A percentile compares a stretch with the other conserved stretches of the same genome.
phyloP scores from a whole-genome alignment of 2,888 invertebrate genomes.

The Embidobia sp. region DNA sequence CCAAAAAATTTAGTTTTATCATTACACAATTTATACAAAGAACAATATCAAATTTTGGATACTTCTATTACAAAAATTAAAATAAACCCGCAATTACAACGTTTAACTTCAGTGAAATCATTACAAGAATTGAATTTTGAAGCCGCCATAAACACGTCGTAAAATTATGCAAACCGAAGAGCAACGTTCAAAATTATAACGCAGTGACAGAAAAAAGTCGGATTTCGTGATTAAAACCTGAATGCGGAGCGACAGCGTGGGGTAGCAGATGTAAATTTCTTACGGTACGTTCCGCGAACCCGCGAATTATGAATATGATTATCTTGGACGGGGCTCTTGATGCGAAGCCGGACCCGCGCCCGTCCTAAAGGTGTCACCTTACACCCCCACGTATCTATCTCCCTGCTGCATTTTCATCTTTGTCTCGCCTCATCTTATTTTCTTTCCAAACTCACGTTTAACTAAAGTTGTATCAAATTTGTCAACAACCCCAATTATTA shows the following conservation, averaged over 20 bases:
- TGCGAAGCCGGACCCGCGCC: conserved; percentile 73
- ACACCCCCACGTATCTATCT: conserved; percentile 72
- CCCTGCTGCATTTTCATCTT: conserved; percentile 64
- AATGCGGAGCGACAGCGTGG: conserved; percentile 51
- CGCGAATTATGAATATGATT: conserved; percentile 79
- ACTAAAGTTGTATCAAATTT: no score
- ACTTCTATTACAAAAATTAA: no score
- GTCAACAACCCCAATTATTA: no score
- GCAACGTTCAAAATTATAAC: conserved; percentile 14
- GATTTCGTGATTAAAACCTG: conserved; percentile 41
- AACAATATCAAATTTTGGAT: no score
- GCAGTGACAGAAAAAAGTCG: conserved; percentile 16
- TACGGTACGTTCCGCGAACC: conserved; percentile 74
- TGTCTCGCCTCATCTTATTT: conserved; percentile 33
- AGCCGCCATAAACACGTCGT: background rate
- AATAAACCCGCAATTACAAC: no score
- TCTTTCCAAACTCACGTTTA: conserved; percentile 16
- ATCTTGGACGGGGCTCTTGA: conserved; percentile 76
- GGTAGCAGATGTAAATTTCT: conserved; percentile 57
- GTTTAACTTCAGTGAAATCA: no score
- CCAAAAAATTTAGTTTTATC: no score
- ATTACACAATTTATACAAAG: no score
- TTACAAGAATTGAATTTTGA: background rate
- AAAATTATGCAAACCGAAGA: conserved; percentile 12
- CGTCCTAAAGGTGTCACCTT: conserved; percentile 78